Conservation (phyloP, 2,113 vertebrate species). For the Sebastes schlegelii region DNA sequence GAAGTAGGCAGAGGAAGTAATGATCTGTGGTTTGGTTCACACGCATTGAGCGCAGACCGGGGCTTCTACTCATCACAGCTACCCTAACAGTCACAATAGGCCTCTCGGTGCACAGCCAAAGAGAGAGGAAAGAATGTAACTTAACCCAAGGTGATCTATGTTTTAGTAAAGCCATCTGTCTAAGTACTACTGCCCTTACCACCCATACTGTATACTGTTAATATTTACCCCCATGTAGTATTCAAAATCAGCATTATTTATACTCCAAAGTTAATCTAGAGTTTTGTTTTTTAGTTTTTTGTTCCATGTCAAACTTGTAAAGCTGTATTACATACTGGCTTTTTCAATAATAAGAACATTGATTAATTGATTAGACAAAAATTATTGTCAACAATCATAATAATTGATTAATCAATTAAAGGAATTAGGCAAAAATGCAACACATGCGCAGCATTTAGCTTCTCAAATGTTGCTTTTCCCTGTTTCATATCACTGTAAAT, state of each 20-base stretch:
- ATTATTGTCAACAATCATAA: background rate
- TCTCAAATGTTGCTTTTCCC: background rate
- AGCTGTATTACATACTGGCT: background rate
- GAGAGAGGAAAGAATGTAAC: background rate
- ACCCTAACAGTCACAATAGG: slow-evolving; percentile 27
- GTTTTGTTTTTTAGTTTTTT: background rate
- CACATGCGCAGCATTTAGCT: background rate
- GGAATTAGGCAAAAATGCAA: background rate
- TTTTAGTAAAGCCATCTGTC: background rate
- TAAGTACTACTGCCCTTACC: background rate
- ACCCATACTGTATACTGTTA: background rate
- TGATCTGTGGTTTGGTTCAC: slow-evolving; percentile 51
- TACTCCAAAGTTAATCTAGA: background rate
- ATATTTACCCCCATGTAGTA: background rate
- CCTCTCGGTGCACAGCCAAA: slow-evolving; percentile 5
- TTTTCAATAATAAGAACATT: background rate
- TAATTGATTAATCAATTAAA: background rate
- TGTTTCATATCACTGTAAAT: background rate
- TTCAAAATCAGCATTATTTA: background rate
- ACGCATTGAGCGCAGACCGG: background rate
- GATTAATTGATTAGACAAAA: background rate
- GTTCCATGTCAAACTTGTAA: background rate
- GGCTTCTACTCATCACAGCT: slow-evolving; percentile 30
- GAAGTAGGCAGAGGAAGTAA: slow-evolving; percentile 64
- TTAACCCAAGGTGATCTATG: slow-evolving; percentile 4